Conservation (phyloP, 2,888 invertebrate species). For the Lycia hirtaria region DNA sequence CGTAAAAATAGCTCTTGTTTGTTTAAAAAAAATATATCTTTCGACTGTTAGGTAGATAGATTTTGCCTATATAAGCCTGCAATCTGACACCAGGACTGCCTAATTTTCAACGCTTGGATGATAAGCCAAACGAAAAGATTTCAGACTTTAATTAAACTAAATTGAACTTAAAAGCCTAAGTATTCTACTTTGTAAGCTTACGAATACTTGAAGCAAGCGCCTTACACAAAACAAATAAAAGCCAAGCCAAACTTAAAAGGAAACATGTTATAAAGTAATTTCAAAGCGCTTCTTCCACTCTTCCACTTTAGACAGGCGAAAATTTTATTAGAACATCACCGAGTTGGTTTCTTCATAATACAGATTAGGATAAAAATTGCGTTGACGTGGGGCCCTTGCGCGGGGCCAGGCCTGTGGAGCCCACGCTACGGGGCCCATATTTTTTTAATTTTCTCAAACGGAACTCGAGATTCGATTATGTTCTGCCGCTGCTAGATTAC, state of each 20-base stretch:
- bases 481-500: conserved; percentile 51
- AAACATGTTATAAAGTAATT: conserved; percentile 55
- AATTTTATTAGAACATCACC: conserved; percentile 64
- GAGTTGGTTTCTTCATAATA: conserved; percentile 72
- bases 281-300: conserved; percentile 43
- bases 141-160: no score
- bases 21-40: no score
- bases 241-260: conserved; percentile 26
- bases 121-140: no score
- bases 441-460: conserved; percentile 83
- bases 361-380: conserved; percentile 81
- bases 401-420: conserved; percentile 44
- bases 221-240: background rate
- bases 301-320: conserved; percentile 52
- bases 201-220: background rate
- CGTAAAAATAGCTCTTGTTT: no score
- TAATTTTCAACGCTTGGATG: no score
- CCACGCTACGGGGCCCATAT: conserved; percentile 64
- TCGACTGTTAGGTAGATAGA: no score
- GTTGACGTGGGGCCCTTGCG: conserved; percentile 70
- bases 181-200: background rate
- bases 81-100: no score
- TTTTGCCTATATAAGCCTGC: no score
- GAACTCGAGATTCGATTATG: conserved; percentile 76
- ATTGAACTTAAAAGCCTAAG: background rate